phyloP scores from a whole-genome alignment of 2,797 vertebrate species.

The Falco novaeseelandiae region DNA sequence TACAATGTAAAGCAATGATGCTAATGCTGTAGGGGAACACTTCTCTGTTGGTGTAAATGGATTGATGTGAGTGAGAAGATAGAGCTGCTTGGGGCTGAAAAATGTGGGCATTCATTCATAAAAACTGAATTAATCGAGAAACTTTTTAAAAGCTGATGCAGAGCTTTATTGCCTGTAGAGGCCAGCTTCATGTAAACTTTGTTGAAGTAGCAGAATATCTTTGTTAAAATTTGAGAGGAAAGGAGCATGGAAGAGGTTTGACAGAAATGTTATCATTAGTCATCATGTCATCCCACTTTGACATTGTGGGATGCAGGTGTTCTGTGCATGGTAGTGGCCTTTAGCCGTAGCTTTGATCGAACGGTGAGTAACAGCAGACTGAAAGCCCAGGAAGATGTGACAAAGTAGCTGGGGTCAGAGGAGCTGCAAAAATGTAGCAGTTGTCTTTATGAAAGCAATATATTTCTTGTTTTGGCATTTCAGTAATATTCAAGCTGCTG shows the following conservation, averaged over 20 bases:
- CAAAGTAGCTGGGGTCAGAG: neutral
- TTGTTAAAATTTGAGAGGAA: neutral
- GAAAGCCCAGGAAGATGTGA: neutral
- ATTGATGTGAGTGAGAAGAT: neutral
- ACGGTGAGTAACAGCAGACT: neutral
- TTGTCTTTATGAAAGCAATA: neutral
- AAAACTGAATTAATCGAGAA: neutral
- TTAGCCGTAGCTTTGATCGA: neutral
- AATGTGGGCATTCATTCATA: neutral
- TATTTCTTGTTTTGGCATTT: neutral
- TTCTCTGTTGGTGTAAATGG: neutral
- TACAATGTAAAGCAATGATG: neutral
- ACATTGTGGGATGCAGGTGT: neutral
- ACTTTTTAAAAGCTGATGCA: neutral
- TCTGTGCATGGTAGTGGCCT: neutral
- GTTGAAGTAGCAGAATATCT: neutral
- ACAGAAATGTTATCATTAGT: neutral
- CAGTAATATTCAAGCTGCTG: neutral
- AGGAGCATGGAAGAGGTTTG: neutral
- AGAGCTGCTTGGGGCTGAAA: neutral
- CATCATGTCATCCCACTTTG: neutral
- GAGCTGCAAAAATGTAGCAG: neutral
- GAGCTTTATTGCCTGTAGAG: neutral
- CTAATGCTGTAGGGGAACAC: neutral
- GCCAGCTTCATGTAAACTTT: neutral